Evolutionary conservation across 2,113 vertebrate genomes (phyloP).

Genomic region (Laterallus jamaicensis): DNA sequence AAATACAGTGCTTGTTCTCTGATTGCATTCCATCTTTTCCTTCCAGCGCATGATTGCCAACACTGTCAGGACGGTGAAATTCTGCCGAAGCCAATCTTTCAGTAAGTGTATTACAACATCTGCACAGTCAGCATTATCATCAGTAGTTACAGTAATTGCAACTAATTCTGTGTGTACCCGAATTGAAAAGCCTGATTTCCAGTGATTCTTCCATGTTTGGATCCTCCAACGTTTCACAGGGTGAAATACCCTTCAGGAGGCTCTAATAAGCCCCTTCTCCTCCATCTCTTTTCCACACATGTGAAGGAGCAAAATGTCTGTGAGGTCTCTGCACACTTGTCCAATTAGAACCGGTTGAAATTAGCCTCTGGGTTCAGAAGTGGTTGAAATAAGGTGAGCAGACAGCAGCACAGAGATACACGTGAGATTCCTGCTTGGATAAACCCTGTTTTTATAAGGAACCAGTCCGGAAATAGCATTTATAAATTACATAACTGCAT

Average conservation of each 20-base stretch:
- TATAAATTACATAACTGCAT: not conserved
- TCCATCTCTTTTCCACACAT: not conserved
- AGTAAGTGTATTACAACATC: conserved; percentile 83
- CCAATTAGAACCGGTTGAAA: not conserved
- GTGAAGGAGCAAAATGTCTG: not conserved
- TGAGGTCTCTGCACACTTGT: not conserved
- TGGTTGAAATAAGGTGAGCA: not conserved
- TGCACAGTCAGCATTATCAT: conserved; percentile 6
- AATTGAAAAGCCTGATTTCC: conserved; percentile 2
- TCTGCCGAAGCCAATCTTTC: conserved; percentile 92
- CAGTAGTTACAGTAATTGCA: conserved; percentile 38
- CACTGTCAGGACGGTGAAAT: conserved; percentile 90
- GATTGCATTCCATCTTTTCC: conserved; percentile 63
- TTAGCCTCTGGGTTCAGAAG: not conserved
- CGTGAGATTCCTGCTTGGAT: not conserved
- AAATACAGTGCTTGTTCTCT: conserved; percentile 50
- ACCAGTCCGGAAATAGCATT: not conserved
- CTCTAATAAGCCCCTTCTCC: not conserved
- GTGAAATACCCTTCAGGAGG: not conserved
- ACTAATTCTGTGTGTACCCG: not conserved
- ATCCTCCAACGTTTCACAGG: not conserved
- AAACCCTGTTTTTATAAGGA: not conserved
- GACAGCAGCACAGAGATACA: not conserved
- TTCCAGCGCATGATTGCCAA: conserved; percentile 96
- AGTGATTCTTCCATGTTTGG: not conserved